Base-by-base conservation (phyloP, 2,888 invertebrate genomes). In the Deilephila elpenor region DNA sequence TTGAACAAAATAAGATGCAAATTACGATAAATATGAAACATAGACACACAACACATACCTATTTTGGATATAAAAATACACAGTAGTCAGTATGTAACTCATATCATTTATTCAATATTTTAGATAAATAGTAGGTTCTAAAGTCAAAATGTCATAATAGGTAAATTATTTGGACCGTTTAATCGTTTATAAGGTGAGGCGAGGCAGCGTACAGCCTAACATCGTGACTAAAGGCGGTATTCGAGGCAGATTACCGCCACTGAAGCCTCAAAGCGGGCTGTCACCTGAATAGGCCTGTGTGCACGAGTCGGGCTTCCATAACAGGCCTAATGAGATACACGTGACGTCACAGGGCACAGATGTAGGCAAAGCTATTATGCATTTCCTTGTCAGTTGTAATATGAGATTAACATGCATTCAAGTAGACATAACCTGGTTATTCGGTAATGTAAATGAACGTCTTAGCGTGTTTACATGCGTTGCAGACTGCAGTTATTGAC, bases 271-370 rank as follows among this genome's bases (percentile, higher is more conserved):
- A 72, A 71, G 62, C 62, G 32, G 53, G 53, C 37, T 67, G 72
- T 59, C 25, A 67, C 29, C 72, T 56, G 37, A 67, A 67, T 73
- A 73, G 64, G 62, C 56, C 53, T n/a, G 51, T 29, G 70, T 53
- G 64, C 83, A 87, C 76, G 77, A 77, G 79, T 82, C 76, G 71
- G 86, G 88, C 87, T 87, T 88, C 87, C 77, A 78, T 82, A 82
- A 80, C 80, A 75, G 78, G 73, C 72, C 78, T 80, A 82, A 84
- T 80, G 78, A 82, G 80, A 78, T 81, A 79, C 56, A n/a, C 56
- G 72, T 77, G 76, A 78, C 79, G 82, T 79, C 77, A 77, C 74
- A 62, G 77, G 76, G 72, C 74, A 70, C 73, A 72, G 71, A 80
- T 80, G 76, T 82, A 81, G 82, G 83, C 80, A 82, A 86, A 83